Evolutionary conservation across 2,797 vertebrate genomes (phyloP).

Genomic region (Ctenopoma kingsleyae): DNA sequence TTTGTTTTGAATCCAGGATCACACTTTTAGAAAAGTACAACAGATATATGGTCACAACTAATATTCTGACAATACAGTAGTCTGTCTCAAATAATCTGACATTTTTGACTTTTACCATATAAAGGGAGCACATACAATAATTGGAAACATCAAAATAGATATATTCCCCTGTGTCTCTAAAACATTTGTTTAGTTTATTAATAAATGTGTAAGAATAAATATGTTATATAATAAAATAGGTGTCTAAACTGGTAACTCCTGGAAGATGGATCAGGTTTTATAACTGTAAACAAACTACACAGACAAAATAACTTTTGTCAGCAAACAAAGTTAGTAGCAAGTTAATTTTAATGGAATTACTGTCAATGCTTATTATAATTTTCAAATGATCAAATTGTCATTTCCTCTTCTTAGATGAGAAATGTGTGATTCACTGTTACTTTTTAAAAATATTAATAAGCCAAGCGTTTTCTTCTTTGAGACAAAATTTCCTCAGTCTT

Average conservation of each 20-base stretch:
- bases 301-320: background rate
- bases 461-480: background rate
- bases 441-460: background rate
- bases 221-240: no score
- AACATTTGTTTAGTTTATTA: no score
- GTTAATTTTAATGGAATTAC: background rate
- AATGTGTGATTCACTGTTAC: background rate
- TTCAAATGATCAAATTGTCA: no score
- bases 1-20: background rate
- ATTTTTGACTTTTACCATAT: background rate
- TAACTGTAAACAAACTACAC: background rate
- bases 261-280: background rate
- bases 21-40: background rate
- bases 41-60: background rate
- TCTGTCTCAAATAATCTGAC: slow-evolving; percentile 2
- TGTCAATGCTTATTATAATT: no score
- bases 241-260: no score
- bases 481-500: background rate
- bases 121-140: background rate
- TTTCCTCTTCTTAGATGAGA: background rate
- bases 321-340: background rate
- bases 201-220: no score
- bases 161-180: background rate
- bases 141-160: background rate
- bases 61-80: slow-evolving; percentile 9